Base-by-base conservation (phyloP, 1,140 invertebrate species). In the Panagrolaimus sp. region DNA sequence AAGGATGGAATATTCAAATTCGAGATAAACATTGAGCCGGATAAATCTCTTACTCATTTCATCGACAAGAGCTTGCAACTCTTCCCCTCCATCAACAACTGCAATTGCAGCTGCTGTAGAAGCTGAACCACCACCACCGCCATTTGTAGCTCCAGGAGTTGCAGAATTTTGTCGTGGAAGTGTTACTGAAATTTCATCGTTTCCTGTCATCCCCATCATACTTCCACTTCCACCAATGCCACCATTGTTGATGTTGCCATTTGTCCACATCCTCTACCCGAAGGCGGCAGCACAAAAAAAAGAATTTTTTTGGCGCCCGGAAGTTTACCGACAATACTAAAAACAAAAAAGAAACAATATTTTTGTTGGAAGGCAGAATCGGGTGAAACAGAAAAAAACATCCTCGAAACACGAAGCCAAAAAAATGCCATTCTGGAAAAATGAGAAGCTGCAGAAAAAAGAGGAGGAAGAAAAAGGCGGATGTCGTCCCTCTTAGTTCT, bases 31-130 rank as follows among this genome's bases (percentile, higher is more conserved):
- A 43, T 38, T 48, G 70, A 17, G n/a, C 5, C 7, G 12, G 10
- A 21, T n/a, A 46, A 75, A 75, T 43, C 14, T 63, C 72, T 69
- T 63, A 82, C 80, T 70, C 81, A 82, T 83, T 74, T 82, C 81
- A 67, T 83, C 80, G 38, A 82, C 74, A 3, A 82, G 67, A 24
- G 69, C 52, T 63, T 82, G 79, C 46, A 83, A 70, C 43, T 82
- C 69, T 38, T 74, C 68, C 10, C 43, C 64, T 32, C 52, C 52
- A 58, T 58, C 21, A 12, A 58, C 52, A 26, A 58, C 28, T 0
- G 52, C 15, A 58, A 58, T 58, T 28, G 52, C 52, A 8, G 52
- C 12, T 3, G 47, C 47, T 4, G 21, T 24, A 5, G 21, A 26
- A 10, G 15, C 47, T 3, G 28, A 26, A 28, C 52, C 52, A 24